Evolutionary conservation across 2,113 vertebrate genomes (phyloP).

Genomic region (Vulpes vulpes): DNA sequence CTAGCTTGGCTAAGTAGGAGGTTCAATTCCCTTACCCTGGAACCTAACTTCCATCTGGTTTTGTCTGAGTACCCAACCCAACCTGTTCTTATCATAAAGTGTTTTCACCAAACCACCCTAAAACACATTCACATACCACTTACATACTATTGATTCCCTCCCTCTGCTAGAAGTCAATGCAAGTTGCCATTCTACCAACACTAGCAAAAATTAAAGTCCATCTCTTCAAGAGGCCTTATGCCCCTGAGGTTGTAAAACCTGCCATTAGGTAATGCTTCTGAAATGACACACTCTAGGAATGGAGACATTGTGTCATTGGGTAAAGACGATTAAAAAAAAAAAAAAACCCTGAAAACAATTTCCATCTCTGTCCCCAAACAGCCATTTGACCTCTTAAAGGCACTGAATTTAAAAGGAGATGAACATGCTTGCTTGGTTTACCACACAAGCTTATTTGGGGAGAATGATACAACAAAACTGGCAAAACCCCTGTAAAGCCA

Average conservation of each 20-base stretch:
- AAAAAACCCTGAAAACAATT: background rate
- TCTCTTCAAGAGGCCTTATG: background rate
- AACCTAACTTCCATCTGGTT: background rate
- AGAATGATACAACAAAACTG: background rate
- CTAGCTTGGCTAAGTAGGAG: background rate
- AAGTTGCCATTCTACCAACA: background rate
- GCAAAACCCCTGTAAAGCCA: background rate
- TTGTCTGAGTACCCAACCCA: background rate
- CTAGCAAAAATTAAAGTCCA: background rate
- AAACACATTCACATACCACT: background rate
- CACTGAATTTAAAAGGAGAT: background rate
- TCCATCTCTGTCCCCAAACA: background rate
- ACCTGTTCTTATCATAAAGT: background rate
- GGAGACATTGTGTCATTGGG: background rate
- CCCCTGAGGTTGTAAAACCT: background rate
- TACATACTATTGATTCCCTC: background rate
- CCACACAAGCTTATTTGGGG: background rate
- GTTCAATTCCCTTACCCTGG: background rate
- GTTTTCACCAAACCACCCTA: background rate
- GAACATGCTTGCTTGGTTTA: background rate
- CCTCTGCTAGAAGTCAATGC: background rate
- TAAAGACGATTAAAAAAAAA: conserved; percentile 18
- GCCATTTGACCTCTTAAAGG: background rate
- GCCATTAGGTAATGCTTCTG: background rate
- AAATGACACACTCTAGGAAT: background rate